Evolutionary conservation across 1,140 invertebrate species (phyloP).

Genomic region (Vollenhovia emeryi): DNA sequence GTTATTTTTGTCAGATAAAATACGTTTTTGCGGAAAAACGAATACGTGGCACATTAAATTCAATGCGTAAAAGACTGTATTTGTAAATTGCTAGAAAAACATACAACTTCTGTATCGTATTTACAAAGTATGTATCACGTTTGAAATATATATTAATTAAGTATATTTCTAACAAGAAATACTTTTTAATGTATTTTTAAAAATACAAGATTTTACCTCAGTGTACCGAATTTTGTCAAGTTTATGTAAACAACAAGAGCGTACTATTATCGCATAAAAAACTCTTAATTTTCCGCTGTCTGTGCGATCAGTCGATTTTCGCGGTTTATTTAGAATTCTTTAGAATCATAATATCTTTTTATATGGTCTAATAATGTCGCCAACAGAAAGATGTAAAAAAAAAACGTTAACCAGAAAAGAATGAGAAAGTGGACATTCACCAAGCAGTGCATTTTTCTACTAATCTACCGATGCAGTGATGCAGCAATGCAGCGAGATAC

Average conservation of each 20-base stretch:
- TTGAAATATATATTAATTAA: too few relatives aligned
- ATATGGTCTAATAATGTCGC: background rate
- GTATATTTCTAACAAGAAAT: background rate
- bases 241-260: background rate
- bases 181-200: background rate
- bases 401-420: background rate
- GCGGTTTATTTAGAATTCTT: background rate
- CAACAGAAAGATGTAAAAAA: background rate
- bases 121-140: too few relatives aligned
- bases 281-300: background rate
- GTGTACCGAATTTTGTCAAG: background rate
- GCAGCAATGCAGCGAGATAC: background rate
- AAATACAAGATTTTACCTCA: background rate
- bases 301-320: background rate
- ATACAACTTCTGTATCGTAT: too few relatives aligned
- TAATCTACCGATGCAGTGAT: background rate
- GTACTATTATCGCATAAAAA: background rate
- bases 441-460: background rate
- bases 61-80: too few relatives aligned
- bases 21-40: too few relatives aligned
- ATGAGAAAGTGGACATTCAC: background rate
- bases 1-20: too few relatives aligned
- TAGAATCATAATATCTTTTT: background rate
- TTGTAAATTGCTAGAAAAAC: too few relatives aligned
- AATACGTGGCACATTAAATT: too few relatives aligned